These are phyloP conservation scores for Polypterus bichir DNA, from an alignment of 2,113 vertebrate genomes.

Conservation along the genomic window DNA sequence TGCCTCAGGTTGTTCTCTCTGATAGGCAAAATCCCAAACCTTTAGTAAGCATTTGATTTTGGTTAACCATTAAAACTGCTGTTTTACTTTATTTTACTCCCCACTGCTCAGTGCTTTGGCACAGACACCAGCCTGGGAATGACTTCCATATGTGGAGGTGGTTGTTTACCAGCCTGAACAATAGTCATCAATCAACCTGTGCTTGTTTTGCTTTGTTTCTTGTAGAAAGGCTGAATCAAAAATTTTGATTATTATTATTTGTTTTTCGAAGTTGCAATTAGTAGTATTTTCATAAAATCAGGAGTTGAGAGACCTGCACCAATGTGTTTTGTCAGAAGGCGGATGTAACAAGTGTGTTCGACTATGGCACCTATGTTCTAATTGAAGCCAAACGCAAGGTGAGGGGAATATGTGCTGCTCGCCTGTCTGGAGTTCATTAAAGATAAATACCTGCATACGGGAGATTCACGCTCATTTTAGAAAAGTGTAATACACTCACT, in stretches of 20 bases:
- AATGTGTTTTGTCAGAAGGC: too few relatives aligned
- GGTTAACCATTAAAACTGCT: conserved; percentile 14
- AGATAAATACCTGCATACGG: conserved; percentile 9
- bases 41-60: conserved; percentile 39
- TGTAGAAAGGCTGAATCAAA: too few relatives aligned
- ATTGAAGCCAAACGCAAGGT: too few relatives aligned
- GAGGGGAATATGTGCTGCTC: background rate
- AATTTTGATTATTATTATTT: too few relatives aligned
- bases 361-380: too few relatives aligned
- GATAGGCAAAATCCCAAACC: conserved; percentile 25
- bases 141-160: conserved; percentile 20
- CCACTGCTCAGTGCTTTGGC: conserved; percentile 4
- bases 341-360: too few relatives aligned
- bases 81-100: conserved; percentile 19
- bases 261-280: too few relatives aligned
- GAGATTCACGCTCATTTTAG: conserved; percentile 8
- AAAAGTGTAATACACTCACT: background rate
- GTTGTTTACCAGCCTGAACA: conserved; percentile 11
- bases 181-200: conserved; percentile 2
- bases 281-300: too few relatives aligned
- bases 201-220: too few relatives aligned
- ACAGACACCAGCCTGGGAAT: conserved; percentile 12
- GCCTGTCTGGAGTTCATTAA: conserved; percentile 5
- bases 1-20: conserved; percentile 30
- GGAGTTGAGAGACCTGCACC: too few relatives aligned